Evolutionary conservation across 2,888 invertebrate genomes (phyloP).

Genomic region (Girardia tigrina): DNA sequence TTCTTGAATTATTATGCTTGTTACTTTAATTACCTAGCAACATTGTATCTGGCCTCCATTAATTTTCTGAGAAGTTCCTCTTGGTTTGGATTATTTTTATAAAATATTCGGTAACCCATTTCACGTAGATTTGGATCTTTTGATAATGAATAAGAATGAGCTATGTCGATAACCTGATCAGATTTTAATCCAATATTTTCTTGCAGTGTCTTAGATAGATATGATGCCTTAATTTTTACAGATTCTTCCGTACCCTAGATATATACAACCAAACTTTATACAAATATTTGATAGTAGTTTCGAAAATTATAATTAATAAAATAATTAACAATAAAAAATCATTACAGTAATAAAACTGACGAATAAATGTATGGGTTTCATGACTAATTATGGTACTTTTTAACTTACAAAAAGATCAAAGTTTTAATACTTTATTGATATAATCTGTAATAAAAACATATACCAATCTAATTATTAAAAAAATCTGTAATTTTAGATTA

Average conservation of each 20-base stretch:
- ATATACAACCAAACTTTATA: too few species aligned
- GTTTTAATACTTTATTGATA: too few species aligned
- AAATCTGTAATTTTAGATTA: too few species aligned
- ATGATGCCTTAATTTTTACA: neutral
- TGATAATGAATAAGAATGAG: neutral
- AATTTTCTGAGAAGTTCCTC: conserved; percentile 63
- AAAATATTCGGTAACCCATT: conserved; percentile 70
- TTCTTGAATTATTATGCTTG: neutral
- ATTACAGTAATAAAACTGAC: neutral
- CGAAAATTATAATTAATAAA: neutral
- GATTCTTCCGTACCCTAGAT: neutral
- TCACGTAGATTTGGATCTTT: conserved; percentile 56
- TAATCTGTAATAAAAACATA: too few species aligned
- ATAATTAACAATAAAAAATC: neutral
- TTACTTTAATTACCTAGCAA: conserved; percentile 56
- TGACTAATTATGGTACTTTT: too few species aligned
- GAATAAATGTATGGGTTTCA: neutral
- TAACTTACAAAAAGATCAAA: too few species aligned
- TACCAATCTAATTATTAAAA: too few species aligned
- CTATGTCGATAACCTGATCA: neutral
- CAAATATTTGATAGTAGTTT: too few species aligned
- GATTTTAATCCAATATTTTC: conserved; percentile 1
- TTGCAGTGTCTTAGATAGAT: neutral
- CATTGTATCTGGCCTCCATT: conserved; percentile 61
- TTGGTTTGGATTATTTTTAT: conserved; percentile 65